phyloP scores from a whole-genome alignment of 2,113 vertebrate genomes.

The Microtus montanus region DNA sequence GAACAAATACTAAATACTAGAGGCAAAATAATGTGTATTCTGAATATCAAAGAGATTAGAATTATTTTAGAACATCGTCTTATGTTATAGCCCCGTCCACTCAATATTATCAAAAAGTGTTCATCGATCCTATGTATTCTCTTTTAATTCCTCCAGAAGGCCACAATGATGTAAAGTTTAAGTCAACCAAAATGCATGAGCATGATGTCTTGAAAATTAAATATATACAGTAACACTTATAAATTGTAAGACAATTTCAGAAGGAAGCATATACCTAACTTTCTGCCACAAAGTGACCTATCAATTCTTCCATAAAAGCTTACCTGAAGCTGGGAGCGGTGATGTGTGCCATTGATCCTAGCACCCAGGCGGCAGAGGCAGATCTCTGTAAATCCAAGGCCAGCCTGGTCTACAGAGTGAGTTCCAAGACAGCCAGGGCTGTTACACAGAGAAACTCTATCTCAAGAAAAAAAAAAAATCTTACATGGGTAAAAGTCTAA shows the following conservation, averaged over 20 bases:
- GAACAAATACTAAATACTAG: background rate
- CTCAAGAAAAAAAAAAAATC: background rate
- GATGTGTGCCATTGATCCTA: background rate
- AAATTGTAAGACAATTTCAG: constrained; percentile 59
- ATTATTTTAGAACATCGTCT: constrained; percentile 46
- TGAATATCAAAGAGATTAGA: constrained; percentile 34
- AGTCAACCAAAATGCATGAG: constrained; percentile 27
- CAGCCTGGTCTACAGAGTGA: background rate
- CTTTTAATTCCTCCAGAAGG: constrained; percentile 48
- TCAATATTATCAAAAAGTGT: constrained; percentile 54
- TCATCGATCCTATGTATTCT: constrained; percentile 53
- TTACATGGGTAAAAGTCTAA: constrained; percentile 25
- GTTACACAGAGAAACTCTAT: background rate
- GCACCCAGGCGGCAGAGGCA: background rate
- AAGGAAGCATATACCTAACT: constrained; percentile 5
- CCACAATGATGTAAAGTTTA: constrained; percentile 37
- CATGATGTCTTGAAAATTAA: constrained; percentile 61
- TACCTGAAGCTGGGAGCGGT: background rate
- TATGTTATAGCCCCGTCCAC: constrained; percentile 8
- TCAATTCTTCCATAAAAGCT: constrained; percentile 23
- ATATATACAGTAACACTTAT: constrained; percentile 44
- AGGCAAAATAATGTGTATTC: background rate
- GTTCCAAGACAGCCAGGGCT: background rate
- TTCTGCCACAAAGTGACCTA: constrained; percentile 38
- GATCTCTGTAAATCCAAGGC: background rate